Conservation (phyloP, 2,888 invertebrate species). For the Tinea semifulvella region DNA sequence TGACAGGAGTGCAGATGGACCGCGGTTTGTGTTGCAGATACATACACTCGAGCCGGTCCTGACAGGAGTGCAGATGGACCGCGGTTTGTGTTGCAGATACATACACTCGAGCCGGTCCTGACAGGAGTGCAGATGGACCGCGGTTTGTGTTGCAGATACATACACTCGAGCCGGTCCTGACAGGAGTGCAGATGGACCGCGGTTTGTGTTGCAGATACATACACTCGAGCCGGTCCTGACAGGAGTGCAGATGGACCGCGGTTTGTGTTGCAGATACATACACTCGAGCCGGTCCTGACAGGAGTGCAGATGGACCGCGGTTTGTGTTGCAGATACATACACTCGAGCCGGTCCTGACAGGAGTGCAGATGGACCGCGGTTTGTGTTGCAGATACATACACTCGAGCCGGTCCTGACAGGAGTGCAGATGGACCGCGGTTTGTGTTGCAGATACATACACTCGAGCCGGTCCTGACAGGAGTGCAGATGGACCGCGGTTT, state of each 20-base stretch:
- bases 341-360: conserved; percentile 20
- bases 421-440: conserved; percentile 28
- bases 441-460: conserved; percentile 44
- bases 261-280: conserved; percentile 48
- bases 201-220: conserved; percentile 48
- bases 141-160: conserved; percentile 46
- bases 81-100: conserved; percentile 46
- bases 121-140: conserved; percentile 23
- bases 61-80: too few species aligned
- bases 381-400: conserved; percentile 44
- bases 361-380: conserved; percentile 29
- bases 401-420: conserved; percentile 19
- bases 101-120: conserved; percentile 24
- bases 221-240: conserved; percentile 20
- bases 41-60: conserved; percentile 25
- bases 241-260: conserved; percentile 23
- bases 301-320: conserved; percentile 26
- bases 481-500: conserved; percentile 30
- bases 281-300: conserved; percentile 20
- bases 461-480: conserved; percentile 18
- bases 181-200: conserved; percentile 24
- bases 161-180: conserved; percentile 24
- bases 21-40: conserved; percentile 46
- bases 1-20: too few species aligned
- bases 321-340: conserved; percentile 46